phyloP scores from a whole-genome alignment of 2,113 vertebrate species.

The Cynopterus brachyotis region DNA sequence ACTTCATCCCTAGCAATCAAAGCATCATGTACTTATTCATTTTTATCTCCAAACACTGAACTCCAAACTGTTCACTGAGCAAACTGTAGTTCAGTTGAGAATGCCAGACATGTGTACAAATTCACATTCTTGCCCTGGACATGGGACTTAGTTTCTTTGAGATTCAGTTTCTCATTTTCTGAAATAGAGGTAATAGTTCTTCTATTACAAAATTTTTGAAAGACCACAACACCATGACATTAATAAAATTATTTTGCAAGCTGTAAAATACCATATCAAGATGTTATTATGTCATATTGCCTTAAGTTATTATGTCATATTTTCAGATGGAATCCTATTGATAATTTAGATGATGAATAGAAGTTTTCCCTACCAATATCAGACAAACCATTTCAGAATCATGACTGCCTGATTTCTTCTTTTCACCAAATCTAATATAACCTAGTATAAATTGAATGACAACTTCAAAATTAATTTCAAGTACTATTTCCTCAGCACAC shows the following conservation, averaged over 20 bases:
- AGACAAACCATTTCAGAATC: not conserved
- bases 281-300: not conserved
- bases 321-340: too few relatives aligned
- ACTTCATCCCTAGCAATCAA: not conserved
- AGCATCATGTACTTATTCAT: not conserved
- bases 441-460: not conserved
- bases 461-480: slow-evolving; percentile 45
- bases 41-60: not conserved
- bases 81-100: slow-evolving; percentile 8
- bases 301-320: too few relatives aligned
- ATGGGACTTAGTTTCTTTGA: not conserved
- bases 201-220: not conserved
- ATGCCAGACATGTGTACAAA: not conserved
- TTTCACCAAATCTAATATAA: not conserved
- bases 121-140: not conserved
- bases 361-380: not conserved
- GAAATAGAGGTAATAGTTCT: not conserved
- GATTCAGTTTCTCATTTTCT: not conserved
- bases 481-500: not conserved
- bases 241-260: slow-evolving; percentile 35
- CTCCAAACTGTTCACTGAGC: not conserved
- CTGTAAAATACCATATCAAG: not conserved
- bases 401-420: not conserved
- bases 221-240: not conserved
- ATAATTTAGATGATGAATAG: too few relatives aligned